Conservation (phyloP, 2,888 invertebrate species). For the Panorpa germanica region DNA sequence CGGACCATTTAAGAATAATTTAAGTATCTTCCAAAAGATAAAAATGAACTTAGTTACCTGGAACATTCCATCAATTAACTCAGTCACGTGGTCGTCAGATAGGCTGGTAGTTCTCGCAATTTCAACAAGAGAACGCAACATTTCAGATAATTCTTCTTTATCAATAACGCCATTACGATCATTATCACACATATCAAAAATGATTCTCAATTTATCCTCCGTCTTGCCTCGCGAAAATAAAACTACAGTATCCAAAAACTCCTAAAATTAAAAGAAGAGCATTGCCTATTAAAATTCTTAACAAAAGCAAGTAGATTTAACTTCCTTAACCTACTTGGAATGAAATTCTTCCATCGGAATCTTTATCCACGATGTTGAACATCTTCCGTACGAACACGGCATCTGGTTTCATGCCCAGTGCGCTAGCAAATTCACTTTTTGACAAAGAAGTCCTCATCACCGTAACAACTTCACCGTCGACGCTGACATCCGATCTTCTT, state of each 20-base stretch:
- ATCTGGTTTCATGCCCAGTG: constrained; percentile 86
- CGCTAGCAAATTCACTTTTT: constrained; percentile 84
- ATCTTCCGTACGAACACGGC: constrained; percentile 92
- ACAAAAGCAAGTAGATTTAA: background rate
- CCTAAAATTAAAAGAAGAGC: constrained; percentile 27
- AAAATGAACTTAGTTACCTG: constrained; percentile 28
- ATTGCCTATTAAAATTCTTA: constrained; percentile 4
- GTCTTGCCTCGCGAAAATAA: constrained; percentile 83
- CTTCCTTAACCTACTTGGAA: constrained; percentile 44
- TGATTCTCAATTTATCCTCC: constrained; percentile 81
- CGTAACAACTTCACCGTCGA: constrained; percentile 70
- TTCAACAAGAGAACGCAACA: constrained; percentile 82
- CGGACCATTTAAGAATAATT: no score
- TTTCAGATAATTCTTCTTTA: constrained; percentile 81
- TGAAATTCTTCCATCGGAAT: constrained; percentile 80
- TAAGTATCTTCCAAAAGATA: no score
- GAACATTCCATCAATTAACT: constrained; percentile 88
- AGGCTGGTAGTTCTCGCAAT: constrained; percentile 83
- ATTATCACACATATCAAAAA: constrained; percentile 96
- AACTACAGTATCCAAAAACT: constrained; percentile 86
- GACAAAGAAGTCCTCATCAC: constrained; percentile 87
- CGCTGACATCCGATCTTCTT: constrained; percentile 48
- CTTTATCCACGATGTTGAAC: constrained; percentile 95
- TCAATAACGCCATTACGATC: constrained; percentile 88
- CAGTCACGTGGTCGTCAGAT: constrained; percentile 78